Evolutionary conservation across 2,797 vertebrate species (phyloP), one percentile per base, ranked within the genome.

Genomic region (Arctocebus calabarensis): DNA sequence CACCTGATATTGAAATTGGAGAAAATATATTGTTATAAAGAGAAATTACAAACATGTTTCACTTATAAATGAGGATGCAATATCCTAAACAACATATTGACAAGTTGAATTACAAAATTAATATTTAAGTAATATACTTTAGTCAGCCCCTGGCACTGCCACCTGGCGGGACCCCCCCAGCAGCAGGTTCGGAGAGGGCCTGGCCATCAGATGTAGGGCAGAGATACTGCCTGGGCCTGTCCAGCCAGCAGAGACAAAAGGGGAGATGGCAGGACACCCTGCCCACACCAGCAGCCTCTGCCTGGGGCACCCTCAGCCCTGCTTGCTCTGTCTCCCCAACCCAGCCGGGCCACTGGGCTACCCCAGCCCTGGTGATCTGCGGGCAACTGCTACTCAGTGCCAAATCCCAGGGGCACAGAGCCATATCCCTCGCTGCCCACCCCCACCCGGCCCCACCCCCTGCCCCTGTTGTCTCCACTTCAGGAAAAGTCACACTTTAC

Each of bases 401-500:
- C 88, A 92, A 88, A 82, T 55, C 84, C 88, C 7, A 11, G 91
- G 95, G 97, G 96, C 96, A 81, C 90, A 96, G 95, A 97, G 97
- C 97, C 97, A 97, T 97, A 97, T 97, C 97, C 97, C 97, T 97
- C 97, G 96, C 91, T 5, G 90, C 61, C 82, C 77, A 64, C 91
- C 88, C 37, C 55, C 45, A 11, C 87, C 92, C 17, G 20, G 78
- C 84, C 88, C 66, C 5, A 8, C 74, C 74, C 70, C 43, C 84
- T 62, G 0, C 5, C 93, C 91, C n/a, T 34, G 55, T 75, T 29
- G 17, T 90, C 75, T 90, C 95, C 97, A 97, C 90, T 97, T 98
- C 97, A 98, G 97, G 97, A 97, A 97, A 96, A 88, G 95, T 94
- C 81, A 96, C 97, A 97, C 97, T 98, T 97, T 98, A 98, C 23